Evolutionary conservation across 35 echinoderm and acorn worm genomes (phyloP), one percentile per base, ranked within the genome.

Genomic region (Ophiothrix spiculata): DNA sequence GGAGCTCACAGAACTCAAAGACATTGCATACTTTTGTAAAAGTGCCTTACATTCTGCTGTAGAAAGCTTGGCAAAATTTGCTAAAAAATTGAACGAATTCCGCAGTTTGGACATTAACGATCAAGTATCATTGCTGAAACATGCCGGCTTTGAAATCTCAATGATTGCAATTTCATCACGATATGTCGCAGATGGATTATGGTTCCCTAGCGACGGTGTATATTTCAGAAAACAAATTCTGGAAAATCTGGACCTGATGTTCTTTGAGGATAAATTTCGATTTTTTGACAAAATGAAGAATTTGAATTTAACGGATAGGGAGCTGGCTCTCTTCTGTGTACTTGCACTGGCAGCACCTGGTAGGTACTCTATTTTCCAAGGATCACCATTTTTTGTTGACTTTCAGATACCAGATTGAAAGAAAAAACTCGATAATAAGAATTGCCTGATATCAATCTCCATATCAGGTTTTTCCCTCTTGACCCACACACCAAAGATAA

Each of bases 241-340:
- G 74, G 88, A 94, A 45, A 83, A 91, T 34, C 82, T 99, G 29
- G 91, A 99, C 74, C 77, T 91, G 21, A 91, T 88, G 46, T 94
- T 94, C 81, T 88, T 94, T 32, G 89, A 91, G 64, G 89, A 90
- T 25, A 99, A 99, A 81, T 87, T 99, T 74, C 80, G 80, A 63
- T 99, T 99, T 80, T 99, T 99, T 84, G 96, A 99, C 74, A 99
- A 99, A 79, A 94, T 99, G 90, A 94, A 91, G 86, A 99, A 91
- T 78, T 81, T 99, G 77, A 99, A 99, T 76, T 49, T 99, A 32
- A 94, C 90, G 0, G 96, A 99, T 32, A 86, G 87, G 80, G 96
- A 99, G 78, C 79, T 94, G 83, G 89, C 96, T 36, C 84, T 99
- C 35, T 99, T 99, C 74, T 99, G 92, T 87, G 91, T 93, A 17